phyloP scores from a whole-genome alignment of 2,113 vertebrate genomes.

The Chaenocephalus aceratus region DNA sequence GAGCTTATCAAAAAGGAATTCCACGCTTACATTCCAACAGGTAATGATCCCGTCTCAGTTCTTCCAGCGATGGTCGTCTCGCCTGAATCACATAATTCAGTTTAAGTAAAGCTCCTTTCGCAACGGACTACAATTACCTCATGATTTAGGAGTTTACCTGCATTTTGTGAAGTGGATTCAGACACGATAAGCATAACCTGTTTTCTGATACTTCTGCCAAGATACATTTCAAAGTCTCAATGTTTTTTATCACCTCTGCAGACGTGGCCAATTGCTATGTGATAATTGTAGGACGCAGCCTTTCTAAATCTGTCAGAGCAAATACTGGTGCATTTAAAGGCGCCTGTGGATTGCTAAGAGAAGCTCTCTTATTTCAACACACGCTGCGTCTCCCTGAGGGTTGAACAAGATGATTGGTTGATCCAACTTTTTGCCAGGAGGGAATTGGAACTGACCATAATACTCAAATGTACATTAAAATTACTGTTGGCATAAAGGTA shows the following conservation, averaged over 20 bases:
- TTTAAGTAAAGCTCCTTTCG: slow-evolving; percentile 37
- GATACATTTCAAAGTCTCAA: background rate
- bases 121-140: slow-evolving; percentile 38
- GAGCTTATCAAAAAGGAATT: slow-evolving; percentile 31
- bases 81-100: slow-evolving; percentile 38
- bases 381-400: background rate
- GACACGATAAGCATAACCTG: background rate
- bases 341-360: too few relatives aligned
- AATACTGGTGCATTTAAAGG: too few relatives aligned
- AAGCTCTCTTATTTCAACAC: too few relatives aligned
- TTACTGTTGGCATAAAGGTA: too few relatives aligned
- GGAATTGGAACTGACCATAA: background rate
- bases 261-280: background rate
- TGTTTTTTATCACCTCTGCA: background rate
- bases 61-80: slow-evolving; percentile 24
- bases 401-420: background rate
- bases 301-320: background rate
- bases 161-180: background rate
- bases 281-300: too few relatives aligned
- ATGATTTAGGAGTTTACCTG: slow-evolving; percentile 50
- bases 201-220: background rate
- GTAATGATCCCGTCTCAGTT: slow-evolving; percentile 35
- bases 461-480: background rate
- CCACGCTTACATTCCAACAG: slow-evolving; percentile 30
- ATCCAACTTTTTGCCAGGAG: background rate